Conservation (phyloP, 2,113 vertebrate species). For the Donacobius atricapilla region DNA sequence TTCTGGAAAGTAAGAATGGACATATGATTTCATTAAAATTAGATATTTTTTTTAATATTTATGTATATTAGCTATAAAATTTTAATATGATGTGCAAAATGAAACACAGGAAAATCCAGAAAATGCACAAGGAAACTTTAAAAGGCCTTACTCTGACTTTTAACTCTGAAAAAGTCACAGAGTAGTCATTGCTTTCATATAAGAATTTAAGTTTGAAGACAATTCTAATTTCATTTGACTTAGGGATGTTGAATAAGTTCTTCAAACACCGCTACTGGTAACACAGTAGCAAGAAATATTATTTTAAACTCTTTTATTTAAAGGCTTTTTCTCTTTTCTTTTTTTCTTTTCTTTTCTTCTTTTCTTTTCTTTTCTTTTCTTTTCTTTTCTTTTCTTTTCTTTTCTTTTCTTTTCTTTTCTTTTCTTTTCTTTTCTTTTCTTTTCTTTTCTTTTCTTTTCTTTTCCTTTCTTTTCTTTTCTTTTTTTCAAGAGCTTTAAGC, state of each 20-base stretch:
- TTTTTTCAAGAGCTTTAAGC: neutral
- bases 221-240: neutral
- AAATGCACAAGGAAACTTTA: neutral
- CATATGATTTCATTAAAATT: neutral
- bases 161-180: neutral
- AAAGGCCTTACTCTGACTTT: neutral
- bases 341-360: fast-evolving
- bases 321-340: neutral
- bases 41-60: neutral
- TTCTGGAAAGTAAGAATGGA: neutral
- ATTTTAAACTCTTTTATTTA: neutral
- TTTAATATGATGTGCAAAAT: neutral
- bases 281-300: neutral
- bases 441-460: too few species aligned
- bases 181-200: neutral
- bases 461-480: neutral
- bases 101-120: neutral
- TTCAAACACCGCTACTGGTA: neutral
- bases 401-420: too few species aligned
- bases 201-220: neutral
- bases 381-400: neutral
- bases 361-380: fast-evolving
- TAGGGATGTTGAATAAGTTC: neutral
- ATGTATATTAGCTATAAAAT: neutral
- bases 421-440: neutral